phyloP scores from a whole-genome alignment of 2,113 vertebrate genomes.

The Zapornia atra region DNA sequence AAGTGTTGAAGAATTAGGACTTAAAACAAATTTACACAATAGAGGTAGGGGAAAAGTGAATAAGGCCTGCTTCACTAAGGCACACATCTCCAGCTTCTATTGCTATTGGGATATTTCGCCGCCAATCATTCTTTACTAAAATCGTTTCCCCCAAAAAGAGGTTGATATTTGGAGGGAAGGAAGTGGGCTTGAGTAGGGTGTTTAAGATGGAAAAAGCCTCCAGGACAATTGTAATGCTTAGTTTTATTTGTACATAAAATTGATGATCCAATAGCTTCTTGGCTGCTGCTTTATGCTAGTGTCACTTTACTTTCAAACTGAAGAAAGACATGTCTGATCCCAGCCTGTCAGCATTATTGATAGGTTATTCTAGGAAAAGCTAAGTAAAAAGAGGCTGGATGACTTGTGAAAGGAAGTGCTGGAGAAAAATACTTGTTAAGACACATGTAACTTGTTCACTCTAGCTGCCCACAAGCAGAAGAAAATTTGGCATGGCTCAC shows the following conservation, averaged over 20 bases:
- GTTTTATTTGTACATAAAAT: not conserved
- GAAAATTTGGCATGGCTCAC: not conserved
- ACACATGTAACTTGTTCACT: not conserved
- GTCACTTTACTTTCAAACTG: not conserved
- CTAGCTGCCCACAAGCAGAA: not conserved
- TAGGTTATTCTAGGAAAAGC: not conserved
- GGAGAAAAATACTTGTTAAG: not conserved
- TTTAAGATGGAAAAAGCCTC: not conserved
- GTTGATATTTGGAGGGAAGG: not conserved
- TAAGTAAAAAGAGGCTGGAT: not conserved
- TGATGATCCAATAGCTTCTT: not conserved
- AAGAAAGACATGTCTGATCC: not conserved
- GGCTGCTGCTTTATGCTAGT: not conserved
- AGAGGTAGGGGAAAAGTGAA: not conserved
- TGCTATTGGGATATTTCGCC: not conserved
- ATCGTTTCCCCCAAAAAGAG: not conserved
- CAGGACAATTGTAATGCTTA: not conserved
- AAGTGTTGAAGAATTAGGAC: not conserved
- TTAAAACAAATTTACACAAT: not conserved
- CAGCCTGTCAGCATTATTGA: not conserved
- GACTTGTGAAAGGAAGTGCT: not conserved
- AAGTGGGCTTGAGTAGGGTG: not conserved
- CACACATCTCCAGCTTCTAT: not conserved
- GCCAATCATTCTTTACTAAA: not conserved
- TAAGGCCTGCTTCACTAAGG: not conserved